Base-by-base conservation (phyloP, 1,140 invertebrate genomes). In the Scaptomyza pallida region DNA sequence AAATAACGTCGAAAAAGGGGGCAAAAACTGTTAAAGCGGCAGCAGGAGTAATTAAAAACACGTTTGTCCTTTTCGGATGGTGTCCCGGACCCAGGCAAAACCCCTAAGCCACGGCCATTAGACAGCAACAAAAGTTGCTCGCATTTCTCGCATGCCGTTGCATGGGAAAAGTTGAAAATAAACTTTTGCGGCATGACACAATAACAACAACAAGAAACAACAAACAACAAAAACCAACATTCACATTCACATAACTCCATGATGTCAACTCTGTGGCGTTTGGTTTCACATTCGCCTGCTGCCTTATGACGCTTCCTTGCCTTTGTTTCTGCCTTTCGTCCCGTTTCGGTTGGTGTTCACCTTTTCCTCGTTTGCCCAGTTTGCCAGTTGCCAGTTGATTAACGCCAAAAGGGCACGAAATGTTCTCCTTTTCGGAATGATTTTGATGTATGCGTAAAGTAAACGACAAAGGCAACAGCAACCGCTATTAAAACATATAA, bases 31-130 rank as follows among this genome's bases (percentile, higher is more conserved):
- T 37, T 17, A 45, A 48, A 69, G 48, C 48, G 50, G 56, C 68
- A 88, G 77, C 74, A 57, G 70, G 74, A 86, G 82, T 86, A 86
- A 86, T 86, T 86, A 86, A 86, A 88, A 86, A 86, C 82, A 88
- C 78, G 82, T 86, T 86, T 86, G 78, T 83, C 81, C 82, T 72
- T 76, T 72, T 59, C 9, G 43, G 65, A 43, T 44, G 35, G 26
- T 59, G 33, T 61, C 55, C 48, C 37, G 56, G 45, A 17, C 19
- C 19, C n/a, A 6, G 12, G 6, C 51, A 19, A 47, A 47, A 43
- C 54, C 47, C 47, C 57, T 54, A 61, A 21, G 65, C 44, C 40
- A 17, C 43, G 51, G 54, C 56, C 54, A 61, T 50, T 55, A 63
- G 56, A 54, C 23, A 47, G 40, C 56, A 59, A 51, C 47, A 62